Conservation (phyloP, 1,140 invertebrate genomes). For the Hycleus cichorii region DNA sequence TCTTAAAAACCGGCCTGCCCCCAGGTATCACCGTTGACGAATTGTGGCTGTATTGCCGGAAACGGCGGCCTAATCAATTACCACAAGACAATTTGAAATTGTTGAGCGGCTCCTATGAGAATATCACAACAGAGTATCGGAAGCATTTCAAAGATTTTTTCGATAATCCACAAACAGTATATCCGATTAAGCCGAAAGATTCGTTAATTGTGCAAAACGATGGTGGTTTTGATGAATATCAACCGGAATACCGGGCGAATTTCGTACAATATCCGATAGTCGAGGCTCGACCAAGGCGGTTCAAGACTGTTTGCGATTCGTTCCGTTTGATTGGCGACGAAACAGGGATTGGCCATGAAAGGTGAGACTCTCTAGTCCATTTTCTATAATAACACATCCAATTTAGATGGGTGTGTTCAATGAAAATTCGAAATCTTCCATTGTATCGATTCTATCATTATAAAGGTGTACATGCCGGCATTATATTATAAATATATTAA, state of each 20-base stretch:
- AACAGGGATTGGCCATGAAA: too few species aligned
- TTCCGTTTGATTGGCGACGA: too few species aligned
- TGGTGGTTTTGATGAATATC: slow-evolving; percentile 11
- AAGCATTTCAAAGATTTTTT: slow-evolving; percentile 26
- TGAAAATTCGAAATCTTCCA: background rate
- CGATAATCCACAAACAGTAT: background rate
- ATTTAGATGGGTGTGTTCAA: background rate
- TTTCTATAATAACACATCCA: background rate
- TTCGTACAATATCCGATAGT: slow-evolving; percentile 12
- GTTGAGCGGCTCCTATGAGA: slow-evolving; percentile 33
- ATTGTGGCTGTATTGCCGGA: slow-evolving; percentile 45
- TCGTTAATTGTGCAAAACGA: slow-evolving; percentile 18
- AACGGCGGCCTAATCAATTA: slow-evolving; percentile 25
- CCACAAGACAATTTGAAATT: slow-evolving; percentile 20
- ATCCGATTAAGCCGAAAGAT: slow-evolving; percentile 7
- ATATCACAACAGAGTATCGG: slow-evolving; percentile 35
- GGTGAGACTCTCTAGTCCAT: too few species aligned
- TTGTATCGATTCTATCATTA: background rate
- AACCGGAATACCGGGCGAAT: slow-evolving; percentile 22
- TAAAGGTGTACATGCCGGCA: background rate
- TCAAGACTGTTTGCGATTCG: too few species aligned
- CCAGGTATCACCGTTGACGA: slow-evolving; percentile 50
- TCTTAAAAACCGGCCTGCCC: slow-evolving; percentile 33
- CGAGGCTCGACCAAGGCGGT: background rate
- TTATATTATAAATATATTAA: too few species aligned